Base-by-base conservation (phyloP, 1,140 invertebrate genomes). In the Bombus impatiens region DNA sequence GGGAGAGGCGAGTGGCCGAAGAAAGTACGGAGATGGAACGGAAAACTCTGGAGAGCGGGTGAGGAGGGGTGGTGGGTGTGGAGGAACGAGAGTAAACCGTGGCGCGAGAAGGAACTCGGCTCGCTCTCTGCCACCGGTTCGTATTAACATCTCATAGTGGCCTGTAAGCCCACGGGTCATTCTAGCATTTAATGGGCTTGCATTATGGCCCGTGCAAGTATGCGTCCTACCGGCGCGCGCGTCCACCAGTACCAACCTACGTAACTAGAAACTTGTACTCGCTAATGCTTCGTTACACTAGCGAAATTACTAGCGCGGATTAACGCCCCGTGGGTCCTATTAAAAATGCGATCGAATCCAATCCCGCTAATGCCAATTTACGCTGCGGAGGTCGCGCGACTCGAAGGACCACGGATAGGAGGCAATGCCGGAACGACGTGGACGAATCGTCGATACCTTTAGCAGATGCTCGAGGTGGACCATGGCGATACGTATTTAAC, bases 111-210 rank as follows among this genome's bases (percentile, higher is more conserved):
- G 79, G 75, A 86, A 74, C 83, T 57, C 57, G 77, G 65, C 79
- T 67, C 79, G 77, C 77, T 83, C 74, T 78, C 72, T 84, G 79
- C 82, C 77, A 90, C 79, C 86, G 81, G 83, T 59, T 86, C 89
- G 86, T 93, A 93, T 93, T 92, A 93, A 93, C 91, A 90, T 93
- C 91, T 93, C 92, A 86, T 88, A 91, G 86, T 80, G 75, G 82
- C 81, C 76, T 82, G 76, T 91, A 89, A 93, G 88, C 86, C 75
- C 85, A 84, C 87, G 78, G 88, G 89, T 92, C 89, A 91, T 92
- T 93, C 86, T 85, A 86, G 87, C 92, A 92, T 93, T 94, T 92
- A 93, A 94, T 91, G 90, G 88, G 86, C 78, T 84, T 88, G 88
- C 77, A 91, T 91, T 91, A 92, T 85, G 82, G 79, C 71, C 57